Evolutionary conservation across 1,140 invertebrate species (phyloP).

Genomic region (Prorops nasuta): DNA sequence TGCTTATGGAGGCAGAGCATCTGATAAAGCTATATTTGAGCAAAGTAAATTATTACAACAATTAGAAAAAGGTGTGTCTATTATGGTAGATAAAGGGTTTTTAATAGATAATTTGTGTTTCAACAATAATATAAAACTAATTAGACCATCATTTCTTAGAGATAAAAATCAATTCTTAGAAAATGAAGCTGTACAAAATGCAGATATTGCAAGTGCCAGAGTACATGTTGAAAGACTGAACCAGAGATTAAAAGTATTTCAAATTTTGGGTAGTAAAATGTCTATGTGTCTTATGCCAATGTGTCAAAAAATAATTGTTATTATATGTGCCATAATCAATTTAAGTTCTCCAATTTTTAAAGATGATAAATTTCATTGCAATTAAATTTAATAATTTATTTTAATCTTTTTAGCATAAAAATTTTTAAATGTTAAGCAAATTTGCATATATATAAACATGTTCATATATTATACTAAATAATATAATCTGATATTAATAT

Average conservation of each 20-base stretch:
- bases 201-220: neutral
- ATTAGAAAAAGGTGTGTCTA: neutral
- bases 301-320: neutral
- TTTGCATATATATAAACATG: neutral
- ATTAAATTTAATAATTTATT: neutral
- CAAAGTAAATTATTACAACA: neutral
- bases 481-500: neutral
- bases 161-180: neutral
- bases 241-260: neutral
- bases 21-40: neutral
- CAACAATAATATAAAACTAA: neutral
- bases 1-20: neutral
- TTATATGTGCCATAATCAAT: neutral
- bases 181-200: neutral
- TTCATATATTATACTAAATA: neutral
- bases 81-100: constrained; percentile 2
- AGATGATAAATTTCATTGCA: neutral
- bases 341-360: neutral
- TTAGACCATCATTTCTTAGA: neutral
- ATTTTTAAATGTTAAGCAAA: neutral
- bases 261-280: neutral
- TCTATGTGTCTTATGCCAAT: neutral
- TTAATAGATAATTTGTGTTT: neutral
- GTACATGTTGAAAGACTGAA: neutral
- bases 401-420: neutral